Evolutionary conservation across 37 sponge, comb jelly and placozoan species (phyloP), one percentile per base, ranked within the genome.

Genomic region (Mnemiopsis leidyi): DNA sequence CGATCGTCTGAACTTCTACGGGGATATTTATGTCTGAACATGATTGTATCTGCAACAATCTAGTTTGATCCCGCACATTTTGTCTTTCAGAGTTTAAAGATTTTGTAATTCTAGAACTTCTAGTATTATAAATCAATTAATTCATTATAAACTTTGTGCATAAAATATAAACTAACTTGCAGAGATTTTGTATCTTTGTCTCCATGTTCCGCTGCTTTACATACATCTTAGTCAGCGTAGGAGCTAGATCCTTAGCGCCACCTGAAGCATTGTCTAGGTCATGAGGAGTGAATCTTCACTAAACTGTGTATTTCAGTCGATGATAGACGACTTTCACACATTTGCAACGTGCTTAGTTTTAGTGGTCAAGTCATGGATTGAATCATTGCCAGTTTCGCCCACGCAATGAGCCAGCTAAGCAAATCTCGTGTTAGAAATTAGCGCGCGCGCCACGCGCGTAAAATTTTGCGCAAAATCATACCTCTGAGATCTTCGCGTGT

Each of bases 131-230:
- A 67, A 67, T 67, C 20, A 67, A 67, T 20, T 67, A 67, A 67
- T 67, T 67, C 13, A 67, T 67, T 67, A n/a, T n/a, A n/a, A n/a
- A n/a, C n/a, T n/a, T n/a, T n/a, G n/a, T n/a, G n/a, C n/a, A n/a
- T n/a, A n/a, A n/a, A n/a, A n/a, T n/a, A n/a, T n/a, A 73, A 30
- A 30, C 82, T 36, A 23, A 79, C 82, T 35, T 79, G 82, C 82
- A 79, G 37, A 79, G 36, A 23, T 79, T 79, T 79, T 79, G 82
- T 33, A 79, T 23, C 36, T 79, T 79, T 79, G 31, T 29, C 82
- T 79, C 82, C 37, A 79, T 79, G 9, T 32, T 79, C 36, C 82
- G 23, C 82, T 79, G 37, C 36, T 79, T 79, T 1, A 79, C 82
- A 33, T 79, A 79, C 36, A 79, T 79, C 37, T 79, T 79, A 23